Percentiles rank a stretch among this genome's conserved stretches.
phyloP scores from a whole-genome alignment of 2,888 invertebrate species.

The Drosophila koepferae region DNA sequence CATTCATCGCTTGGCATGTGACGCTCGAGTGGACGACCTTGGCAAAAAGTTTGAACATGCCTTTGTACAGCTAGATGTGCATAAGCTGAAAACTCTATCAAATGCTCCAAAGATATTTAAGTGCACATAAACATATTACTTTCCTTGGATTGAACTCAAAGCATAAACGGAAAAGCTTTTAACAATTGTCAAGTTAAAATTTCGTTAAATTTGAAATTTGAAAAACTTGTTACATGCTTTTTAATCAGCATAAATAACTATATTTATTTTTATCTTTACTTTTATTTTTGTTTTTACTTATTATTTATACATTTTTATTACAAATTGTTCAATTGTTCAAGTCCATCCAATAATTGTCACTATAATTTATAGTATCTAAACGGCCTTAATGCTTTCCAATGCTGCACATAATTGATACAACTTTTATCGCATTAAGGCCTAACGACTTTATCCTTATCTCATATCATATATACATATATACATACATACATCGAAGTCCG shows the following conservation, averaged over 20 bases:
- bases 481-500: not conserved
- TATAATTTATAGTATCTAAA: too few species aligned
- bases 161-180: not conserved
- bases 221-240: not conserved
- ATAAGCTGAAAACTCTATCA: slow-evolving; percentile 18
- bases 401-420: not conserved
- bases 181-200: not conserved
- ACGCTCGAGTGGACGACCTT: slow-evolving; percentile 51
- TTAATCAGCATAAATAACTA: not conserved
- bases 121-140: slow-evolving; percentile 1
- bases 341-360: too few species aligned
- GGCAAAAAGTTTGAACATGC: slow-evolving; percentile 24
- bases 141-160: not conserved
- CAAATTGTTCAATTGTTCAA: too few species aligned
- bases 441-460: not conserved
- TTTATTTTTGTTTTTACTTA: too few species aligned
- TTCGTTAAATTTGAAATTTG: not conserved
- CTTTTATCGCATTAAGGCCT: not conserved
- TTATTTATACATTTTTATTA: too few species aligned
- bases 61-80: slow-evolving; percentile 15
- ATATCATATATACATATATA: not conserved
- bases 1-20: slow-evolving; percentile 39
- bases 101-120: not conserved
- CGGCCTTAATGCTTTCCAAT: not conserved
- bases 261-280: too few species aligned